Evolutionary conservation across 2,888 invertebrate genomes (phyloP), one percentile per base, ranked within the genome.

Genomic region (Eupithecia abbreviata): DNA sequence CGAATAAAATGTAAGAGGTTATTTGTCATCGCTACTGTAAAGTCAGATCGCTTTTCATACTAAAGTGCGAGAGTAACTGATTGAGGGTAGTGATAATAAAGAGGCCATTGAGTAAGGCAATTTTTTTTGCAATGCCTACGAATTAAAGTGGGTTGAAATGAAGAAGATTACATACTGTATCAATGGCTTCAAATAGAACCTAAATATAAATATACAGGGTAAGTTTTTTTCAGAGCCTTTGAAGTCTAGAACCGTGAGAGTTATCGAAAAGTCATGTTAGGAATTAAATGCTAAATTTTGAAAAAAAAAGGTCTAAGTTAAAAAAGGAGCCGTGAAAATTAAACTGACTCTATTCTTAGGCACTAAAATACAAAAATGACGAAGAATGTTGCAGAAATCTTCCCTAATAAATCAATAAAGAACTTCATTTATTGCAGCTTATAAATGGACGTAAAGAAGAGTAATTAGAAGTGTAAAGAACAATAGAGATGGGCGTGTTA

Each of bases 401-500:
- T 30, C 30, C 30, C 10, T 12, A 12, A 62, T 62, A 18, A 58
- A 18, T 18, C 58, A 58, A 58, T 18, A 18, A 18, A 30, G 62
- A 58, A 62, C 30, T 30, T 12, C 30, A 62, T 58, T 10, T 58
- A 58, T 62, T 62, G 7, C 30, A 7, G 30, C 30, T 30, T 62
- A 12, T 9, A 62, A 62, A 62, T 18, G n/a, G 2, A 62, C 10
- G 30, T 30, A 12, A 62, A 80, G 79, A 83, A 79, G 84, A 84
- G 85, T 84, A 88, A 87, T 88, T 85, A 88, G 77, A 82, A 83
- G 80, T 83, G 80, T 87, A 90, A 89, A 87, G 89, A 86, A 92
- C 90, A 92, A 91, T 92, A 93, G 93, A 90, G 92, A 90, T 90
- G 92, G 87, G 89, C 87, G 88, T 86, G 87, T 81, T 69, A 86